Conservation (phyloP, 2,797 vertebrate species). For the Pterois miles region DNA sequence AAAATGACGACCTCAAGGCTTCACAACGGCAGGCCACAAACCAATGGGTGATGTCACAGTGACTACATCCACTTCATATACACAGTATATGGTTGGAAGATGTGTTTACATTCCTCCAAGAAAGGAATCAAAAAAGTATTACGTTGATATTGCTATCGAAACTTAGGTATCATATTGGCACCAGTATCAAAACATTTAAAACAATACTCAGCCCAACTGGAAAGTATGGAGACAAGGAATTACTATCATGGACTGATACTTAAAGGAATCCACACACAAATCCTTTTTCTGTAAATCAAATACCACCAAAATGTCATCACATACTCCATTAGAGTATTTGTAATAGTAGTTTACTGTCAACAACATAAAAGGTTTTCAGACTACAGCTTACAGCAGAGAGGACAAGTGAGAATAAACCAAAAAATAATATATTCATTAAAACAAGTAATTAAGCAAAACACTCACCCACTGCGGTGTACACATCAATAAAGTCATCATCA, state of each 20-base stretch:
- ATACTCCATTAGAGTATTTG: neutral
- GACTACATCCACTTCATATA: too few species aligned
- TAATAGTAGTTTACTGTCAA: neutral
- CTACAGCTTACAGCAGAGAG: slow-evolving; percentile 4
- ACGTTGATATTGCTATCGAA: neutral
- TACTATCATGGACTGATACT: neutral
- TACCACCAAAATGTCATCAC: neutral
- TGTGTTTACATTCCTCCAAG: neutral
- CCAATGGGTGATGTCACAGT: too few species aligned
- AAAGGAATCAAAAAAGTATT: neutral
- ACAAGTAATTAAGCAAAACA: slow-evolving; percentile 40
- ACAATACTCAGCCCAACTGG: neutral
- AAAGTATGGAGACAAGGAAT: neutral
- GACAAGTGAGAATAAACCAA: slow-evolving; percentile 2
- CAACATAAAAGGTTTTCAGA: neutral
- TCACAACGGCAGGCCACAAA: too few species aligned
- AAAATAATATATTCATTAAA: slow-evolving; percentile 32
- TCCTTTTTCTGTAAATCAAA: neutral
- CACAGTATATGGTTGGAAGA: neutral
- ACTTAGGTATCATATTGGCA: neutral
- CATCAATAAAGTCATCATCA: slow-evolving; percentile 21
- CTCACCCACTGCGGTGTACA: slow-evolving; percentile 21
- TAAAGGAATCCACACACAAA: neutral
- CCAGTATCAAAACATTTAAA: neutral
- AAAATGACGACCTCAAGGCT: too few species aligned